These are phyloP conservation scores for Lasioglossum figueresi DNA, from an alignment of 2,888 invertebrate genomes.

Conservation along the genomic window DNA sequence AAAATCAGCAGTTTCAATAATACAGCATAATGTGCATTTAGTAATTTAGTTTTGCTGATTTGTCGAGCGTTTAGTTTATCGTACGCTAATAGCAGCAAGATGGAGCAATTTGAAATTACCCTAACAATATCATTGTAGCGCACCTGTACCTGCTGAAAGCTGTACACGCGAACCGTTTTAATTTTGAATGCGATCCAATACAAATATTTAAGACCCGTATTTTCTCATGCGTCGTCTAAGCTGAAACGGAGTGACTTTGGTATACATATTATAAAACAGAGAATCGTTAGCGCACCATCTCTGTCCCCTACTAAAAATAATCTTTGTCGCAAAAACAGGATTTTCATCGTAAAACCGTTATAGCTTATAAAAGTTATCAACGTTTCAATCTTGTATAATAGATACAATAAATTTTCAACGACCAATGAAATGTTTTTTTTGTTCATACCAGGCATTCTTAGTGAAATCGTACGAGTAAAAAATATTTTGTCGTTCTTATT, in stretches of 20 bases:
- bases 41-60: background rate
- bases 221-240: slow-evolving; percentile 18
- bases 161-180: slow-evolving; percentile 7
- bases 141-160: background rate
- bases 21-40: background rate
- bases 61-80: background rate
- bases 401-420: slow-evolving; percentile 4
- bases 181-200: slow-evolving; percentile 32
- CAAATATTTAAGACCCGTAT: slow-evolving; percentile 36
- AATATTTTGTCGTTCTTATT: background rate
- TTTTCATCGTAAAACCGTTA: background rate
- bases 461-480: background rate
- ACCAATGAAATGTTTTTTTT: background rate
- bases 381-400: background rate
- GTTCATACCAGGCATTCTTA: background rate
- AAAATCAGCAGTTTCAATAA: background rate
- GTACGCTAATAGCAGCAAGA: background rate
- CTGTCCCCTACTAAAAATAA: background rate
- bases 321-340: background rate
- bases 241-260: background rate
- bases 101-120: background rate
- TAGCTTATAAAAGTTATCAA: background rate
- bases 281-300: slow-evolving; percentile 1
- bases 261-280: slow-evolving; percentile 31
- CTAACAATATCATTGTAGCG: background rate